Evolutionary conservation across 2,113 vertebrate genomes (phyloP), one percentile per base, ranked within the genome.

Genomic region (Oceanodroma tethys): DNA sequence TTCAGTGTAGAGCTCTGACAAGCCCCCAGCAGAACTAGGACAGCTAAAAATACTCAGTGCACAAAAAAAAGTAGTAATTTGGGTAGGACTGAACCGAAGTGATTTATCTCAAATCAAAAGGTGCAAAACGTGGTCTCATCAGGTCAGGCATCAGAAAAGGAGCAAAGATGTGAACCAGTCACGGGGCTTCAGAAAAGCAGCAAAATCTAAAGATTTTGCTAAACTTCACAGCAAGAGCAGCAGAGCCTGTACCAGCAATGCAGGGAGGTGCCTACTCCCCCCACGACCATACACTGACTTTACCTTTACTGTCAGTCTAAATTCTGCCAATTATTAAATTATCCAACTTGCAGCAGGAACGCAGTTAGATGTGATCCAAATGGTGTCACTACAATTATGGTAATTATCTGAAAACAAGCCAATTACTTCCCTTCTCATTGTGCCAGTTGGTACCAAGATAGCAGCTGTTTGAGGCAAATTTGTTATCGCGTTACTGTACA

Each of bases 371-470:
- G 95, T 81, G 95, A 96, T 96, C 96, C 96, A 95, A 97, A 96
- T 86, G 93, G 94, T 96, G 96, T 97, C 96, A 95, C 95, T 93
- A 94, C 90, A 95, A 95, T 97, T 97, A 97, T 96, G 97, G 88
- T 97, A 96, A 95, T 97, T 96, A 96, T 89, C 95, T 97, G 96
- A 96, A 97, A 95, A 97, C 94, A 96, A 97, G 95, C 97, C 97
- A 96, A 96, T 97, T 96, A 94, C 93, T 86, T 93, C 81, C 90
- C 86, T 96, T 70, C 92, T 97, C 94, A 91, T 93, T 36, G 0
- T 95, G 92, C 95, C 95, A 94, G 91, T 97, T 96, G 94, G 97
- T 97, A 89, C 94, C 94, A 75, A 96, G 96, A 94, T 76, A 97
- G 95, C 97, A 97, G 97, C 96, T 97, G 97, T 94, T 97, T 27